Conservation (phyloP, 2,888 invertebrate species). For the Griposia aprilina region DNA sequence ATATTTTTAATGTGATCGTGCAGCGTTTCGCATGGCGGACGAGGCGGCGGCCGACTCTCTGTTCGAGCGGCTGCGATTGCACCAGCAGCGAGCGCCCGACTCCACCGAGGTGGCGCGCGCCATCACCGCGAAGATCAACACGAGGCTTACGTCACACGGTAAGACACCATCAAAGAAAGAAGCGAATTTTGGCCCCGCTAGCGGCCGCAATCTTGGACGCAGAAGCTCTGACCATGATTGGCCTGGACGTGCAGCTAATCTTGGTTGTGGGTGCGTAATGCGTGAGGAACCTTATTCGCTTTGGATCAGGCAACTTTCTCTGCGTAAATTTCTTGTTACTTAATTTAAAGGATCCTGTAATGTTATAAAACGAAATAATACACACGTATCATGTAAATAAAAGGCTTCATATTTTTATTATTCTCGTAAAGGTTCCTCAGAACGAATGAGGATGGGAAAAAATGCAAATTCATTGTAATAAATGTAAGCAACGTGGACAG, state of each 20-base stretch:
- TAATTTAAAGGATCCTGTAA: background rate
- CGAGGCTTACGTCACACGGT: slow-evolving; percentile 87
- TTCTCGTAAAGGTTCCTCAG: background rate
- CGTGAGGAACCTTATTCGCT: background rate
- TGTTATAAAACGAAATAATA: background rate
- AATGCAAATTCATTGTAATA: background rate
- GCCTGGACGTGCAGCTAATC: background rate
- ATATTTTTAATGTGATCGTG: background rate
- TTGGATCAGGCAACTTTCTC: background rate
- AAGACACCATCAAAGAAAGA: background rate
- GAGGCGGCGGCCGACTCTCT: slow-evolving; percentile 84
- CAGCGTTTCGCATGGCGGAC: slow-evolving; percentile 88
- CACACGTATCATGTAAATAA: background rate
- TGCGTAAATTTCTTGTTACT: background rate
- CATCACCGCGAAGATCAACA: slow-evolving; percentile 85
- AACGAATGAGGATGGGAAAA: background rate
- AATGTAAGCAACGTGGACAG: background rate
- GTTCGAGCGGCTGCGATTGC: slow-evolving; percentile 86
- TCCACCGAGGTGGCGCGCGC: slow-evolving; percentile 85
- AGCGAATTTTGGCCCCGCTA: background rate
- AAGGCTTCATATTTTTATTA: background rate
- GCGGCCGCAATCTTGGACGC: background rate
- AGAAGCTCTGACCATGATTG: background rate
- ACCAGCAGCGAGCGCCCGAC: slow-evolving; percentile 86
- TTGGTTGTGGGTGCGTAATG: background rate